A percentile compares a stretch with the other conserved stretches of the same genome.
These are phyloP conservation scores for Naja naja DNA, from an alignment of 2,113 vertebrate species.

Conservation along the genomic window DNA sequence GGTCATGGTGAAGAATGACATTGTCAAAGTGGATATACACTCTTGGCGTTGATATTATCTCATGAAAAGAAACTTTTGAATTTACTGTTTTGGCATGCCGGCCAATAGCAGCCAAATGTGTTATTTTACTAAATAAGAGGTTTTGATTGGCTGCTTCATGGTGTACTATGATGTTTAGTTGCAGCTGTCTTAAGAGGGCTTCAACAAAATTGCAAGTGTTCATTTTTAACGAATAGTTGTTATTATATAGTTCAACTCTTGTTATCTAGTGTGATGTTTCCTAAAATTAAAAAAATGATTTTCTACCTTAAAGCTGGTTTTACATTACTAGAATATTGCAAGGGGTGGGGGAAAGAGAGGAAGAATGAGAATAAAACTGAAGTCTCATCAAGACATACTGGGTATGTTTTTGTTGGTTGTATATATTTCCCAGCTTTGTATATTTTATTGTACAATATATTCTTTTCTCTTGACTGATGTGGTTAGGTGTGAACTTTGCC, in stretches of 20 bases:
- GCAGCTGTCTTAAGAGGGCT: slow-evolving; percentile 72
- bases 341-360: background rate
- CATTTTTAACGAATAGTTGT: slow-evolving; percentile 78
- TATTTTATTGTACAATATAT: slow-evolving; percentile 67
- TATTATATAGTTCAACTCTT: slow-evolving; percentile 76
- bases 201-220: slow-evolving; percentile 82
- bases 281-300: slow-evolving; percentile 81
- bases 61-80: background rate
- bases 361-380: slow-evolving; percentile 35
- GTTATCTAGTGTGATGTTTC: slow-evolving; percentile 79
- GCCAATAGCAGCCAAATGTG: slow-evolving; percentile 38
- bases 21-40: slow-evolving; percentile 31
- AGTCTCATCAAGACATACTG: slow-evolving; percentile 69
- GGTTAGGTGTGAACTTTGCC: slow-evolving; percentile 64
- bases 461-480: slow-evolving; percentile 64
- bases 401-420: slow-evolving; percentile 73
- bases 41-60: background rate
- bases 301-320: slow-evolving; percentile 78
- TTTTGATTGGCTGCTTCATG: slow-evolving; percentile 75
- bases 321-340: slow-evolving; percentile 74
- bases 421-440: slow-evolving; percentile 72
- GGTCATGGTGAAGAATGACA: slow-evolving; percentile 33
- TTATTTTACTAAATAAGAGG: slow-evolving; percentile 55
- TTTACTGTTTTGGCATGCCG: background rate
- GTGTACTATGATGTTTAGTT: slow-evolving; percentile 69